Conservation (phyloP, 1,140 invertebrate genomes). For the Paraescarpia echinospica region DNA sequence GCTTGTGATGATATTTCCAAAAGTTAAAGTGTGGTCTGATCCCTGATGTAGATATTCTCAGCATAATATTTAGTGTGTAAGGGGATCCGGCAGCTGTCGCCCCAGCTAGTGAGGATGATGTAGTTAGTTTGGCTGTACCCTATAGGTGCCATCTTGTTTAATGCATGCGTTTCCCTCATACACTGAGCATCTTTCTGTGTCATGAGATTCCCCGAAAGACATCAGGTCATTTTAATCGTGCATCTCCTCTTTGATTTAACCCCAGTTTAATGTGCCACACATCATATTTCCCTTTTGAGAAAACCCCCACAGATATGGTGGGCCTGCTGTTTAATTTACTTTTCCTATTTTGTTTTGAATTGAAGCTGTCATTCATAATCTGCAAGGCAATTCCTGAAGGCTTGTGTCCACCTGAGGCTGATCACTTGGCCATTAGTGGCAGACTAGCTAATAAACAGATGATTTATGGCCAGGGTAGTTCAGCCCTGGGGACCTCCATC, state of each 20-base stretch:
- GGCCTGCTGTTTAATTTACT: not conserved
- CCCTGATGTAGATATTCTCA: no score
- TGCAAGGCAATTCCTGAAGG: not conserved
- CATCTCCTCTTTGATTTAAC: not conserved
- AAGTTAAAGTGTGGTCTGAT: no score
- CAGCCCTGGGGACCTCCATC: not conserved
- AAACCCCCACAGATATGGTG: not conserved
- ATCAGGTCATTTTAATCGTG: not conserved
- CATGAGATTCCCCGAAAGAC: not conserved
- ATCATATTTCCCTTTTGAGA: not conserved
- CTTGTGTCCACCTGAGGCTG: not conserved
- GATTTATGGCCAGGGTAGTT: not conserved
- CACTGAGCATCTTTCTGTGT: not conserved
- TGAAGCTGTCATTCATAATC: not conserved
- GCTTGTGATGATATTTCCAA: no score
- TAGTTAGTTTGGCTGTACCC: not conserved
- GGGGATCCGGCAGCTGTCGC: not conserved
- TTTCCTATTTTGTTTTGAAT: not conserved
- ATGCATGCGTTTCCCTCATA: not conserved
- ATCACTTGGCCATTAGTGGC: not conserved
- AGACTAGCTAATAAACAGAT: not conserved
- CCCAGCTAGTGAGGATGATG: not conserved
- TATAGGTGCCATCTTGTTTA: not conserved
- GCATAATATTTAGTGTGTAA: no score
- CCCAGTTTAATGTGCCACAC: not conserved